Evolutionary conservation across 2,888 invertebrate genomes (phyloP), one percentile per base, ranked within the genome.

Genomic region (Dyspetes luteomarginatus): DNA sequence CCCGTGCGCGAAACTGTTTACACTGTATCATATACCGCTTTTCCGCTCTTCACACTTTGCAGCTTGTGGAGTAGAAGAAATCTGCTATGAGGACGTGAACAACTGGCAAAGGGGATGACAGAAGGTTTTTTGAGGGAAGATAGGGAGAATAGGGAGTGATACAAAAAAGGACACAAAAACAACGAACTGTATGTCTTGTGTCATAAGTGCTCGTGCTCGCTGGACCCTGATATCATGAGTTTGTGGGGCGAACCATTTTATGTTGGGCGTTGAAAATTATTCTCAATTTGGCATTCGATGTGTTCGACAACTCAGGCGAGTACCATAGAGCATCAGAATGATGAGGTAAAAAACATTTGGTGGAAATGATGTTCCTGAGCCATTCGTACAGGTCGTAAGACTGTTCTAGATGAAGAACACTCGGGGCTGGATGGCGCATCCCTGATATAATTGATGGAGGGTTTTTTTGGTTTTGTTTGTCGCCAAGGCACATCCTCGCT

Each of bases 1-100:
- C 62, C 58, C n/a, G n/a, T n/a, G 65, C 81, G 65, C 72, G 78
- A 84, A 81, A 82, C 84, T 83, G 84, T 77, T 77, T 81, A 77
- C 77, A 77, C 69, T 60, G 68, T 50, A 52, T 45, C 77, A 56
- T 15, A 67, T 9, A 19, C 22, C 48, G 64, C 28, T 67, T 62
- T 67, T 62, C 67, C 52, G 43, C 48, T 52, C 45, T n/a, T 58
- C 56, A 43, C 45, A 45, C 22, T 19, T 12, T 7, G 28, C 65
- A n/a, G 50, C 36, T 15, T 17, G 52, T 48, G 67, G 19, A 17
- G 48, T 9, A 43, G 17, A 28, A 62, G 19, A 52, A 72, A 60
- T 64, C 36, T 26, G 28, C 48, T 24, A 24, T 26, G 43, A 55
- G 41, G 45, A 65, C 43, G 45, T 19, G 19, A 65, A 15, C 45